Evolutionary conservation across 1,140 invertebrate genomes (phyloP), one percentile per base, ranked within the genome.

Genomic region (Ctenoplectra terminalis): DNA sequence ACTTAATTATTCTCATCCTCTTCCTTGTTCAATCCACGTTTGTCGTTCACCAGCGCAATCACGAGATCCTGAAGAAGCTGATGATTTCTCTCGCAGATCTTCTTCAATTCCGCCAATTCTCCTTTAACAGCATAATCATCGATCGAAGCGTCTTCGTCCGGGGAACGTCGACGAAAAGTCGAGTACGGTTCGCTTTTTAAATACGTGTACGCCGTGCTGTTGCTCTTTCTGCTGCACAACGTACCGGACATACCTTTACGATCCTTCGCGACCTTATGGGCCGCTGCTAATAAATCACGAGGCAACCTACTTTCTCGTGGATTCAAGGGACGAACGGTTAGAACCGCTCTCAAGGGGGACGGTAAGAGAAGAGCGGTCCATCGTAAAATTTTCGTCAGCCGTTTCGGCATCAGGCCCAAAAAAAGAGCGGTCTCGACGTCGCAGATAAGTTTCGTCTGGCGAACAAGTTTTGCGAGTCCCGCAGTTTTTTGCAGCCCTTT

Each of bases 311-410:
- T 97, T 88, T 97, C 97, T 69, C 96, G 95, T 0, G 97, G 97
- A 93, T 97, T 97, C 23, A 97, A 92, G 0, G 97, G 97, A 89
- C 97, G 96, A 0, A 97, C 97, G 75, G 96, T 97, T 6, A 97
- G 86, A 4, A 97, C 96, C 2, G 96, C 97, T 74, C 96, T 94
- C 81, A 97, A 96, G 0, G 96, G 96, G 80, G 96, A 96, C 0
- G 97, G 97, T 0, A 97, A 95, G 0, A 97, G 95, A 43, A 97
- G 87, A 1, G 97, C 96, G 1, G 96, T 96, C 90, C 96, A 96
- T 87, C 97, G 96, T 5, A 98, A 87, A 15, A 97, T 92, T 91
- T 96, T 96, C 60, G 96, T 92, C 8, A 97, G 88, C 90, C 96
- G 96, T 84, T 95, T 95, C 0, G 97, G 97, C 52, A 97, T 89